phyloP scores from a whole-genome alignment of 2,113 vertebrate species.

The Hylia prasina region DNA sequence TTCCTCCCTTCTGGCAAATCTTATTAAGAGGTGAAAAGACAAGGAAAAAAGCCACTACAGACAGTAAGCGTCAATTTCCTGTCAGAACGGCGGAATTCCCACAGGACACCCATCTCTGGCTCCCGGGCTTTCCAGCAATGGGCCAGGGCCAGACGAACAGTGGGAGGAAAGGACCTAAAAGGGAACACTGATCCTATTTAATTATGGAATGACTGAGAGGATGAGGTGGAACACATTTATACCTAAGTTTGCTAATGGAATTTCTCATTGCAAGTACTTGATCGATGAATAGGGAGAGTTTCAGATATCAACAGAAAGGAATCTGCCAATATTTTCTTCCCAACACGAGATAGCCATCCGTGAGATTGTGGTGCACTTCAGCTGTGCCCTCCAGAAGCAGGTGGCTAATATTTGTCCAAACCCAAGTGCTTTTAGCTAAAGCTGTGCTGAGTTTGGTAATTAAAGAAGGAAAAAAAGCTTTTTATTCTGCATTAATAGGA shows the following conservation, averaged over 20 bases:
- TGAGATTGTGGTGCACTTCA: background rate
- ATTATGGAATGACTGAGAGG: background rate
- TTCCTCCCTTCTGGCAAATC: background rate
- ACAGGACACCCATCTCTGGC: accelerated
- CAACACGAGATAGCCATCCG: accelerated
- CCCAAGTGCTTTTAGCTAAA: background rate
- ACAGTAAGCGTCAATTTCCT: background rate
- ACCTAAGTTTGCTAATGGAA: background rate
- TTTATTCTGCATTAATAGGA: background rate
- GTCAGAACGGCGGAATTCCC: background rate
- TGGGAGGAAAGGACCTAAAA: background rate
- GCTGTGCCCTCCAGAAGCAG: background rate
- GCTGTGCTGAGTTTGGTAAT: background rate
- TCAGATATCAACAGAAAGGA: background rate
- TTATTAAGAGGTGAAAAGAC: background rate
- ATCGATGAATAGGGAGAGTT: accelerated
- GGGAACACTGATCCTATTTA: background rate
- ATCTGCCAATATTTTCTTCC: background rate
- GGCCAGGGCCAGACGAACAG: background rate
- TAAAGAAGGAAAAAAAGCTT: background rate
- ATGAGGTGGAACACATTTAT: background rate
- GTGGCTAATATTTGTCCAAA: background rate
- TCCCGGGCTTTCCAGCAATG: background rate
- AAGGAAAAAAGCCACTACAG: background rate
- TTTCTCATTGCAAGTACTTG: background rate